A percentile compares a stretch with the other conserved stretches of the same genome.
Conservation (phyloP, 2,113 vertebrate genomes). For the Noturus placidus region DNA sequence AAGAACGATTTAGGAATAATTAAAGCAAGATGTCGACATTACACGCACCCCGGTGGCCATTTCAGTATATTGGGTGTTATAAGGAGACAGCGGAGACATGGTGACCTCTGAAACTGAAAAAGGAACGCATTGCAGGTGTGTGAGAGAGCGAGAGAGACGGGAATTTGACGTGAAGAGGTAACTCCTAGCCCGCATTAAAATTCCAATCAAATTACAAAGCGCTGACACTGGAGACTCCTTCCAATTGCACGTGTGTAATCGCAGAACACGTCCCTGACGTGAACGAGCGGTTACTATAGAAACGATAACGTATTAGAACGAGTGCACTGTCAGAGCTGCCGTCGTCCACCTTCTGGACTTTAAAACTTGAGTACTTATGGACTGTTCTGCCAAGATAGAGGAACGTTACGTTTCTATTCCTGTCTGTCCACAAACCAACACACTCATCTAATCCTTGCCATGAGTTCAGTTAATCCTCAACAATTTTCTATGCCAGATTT, state of each 20-base stretch:
- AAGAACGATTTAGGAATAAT: constrained; percentile 37
- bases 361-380: not conserved
- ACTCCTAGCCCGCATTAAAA: not conserved
- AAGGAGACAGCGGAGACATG: not conserved
- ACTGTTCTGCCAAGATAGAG: not conserved
- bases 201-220: not conserved
- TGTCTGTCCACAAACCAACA: not conserved
- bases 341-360: not conserved
- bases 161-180: constrained; percentile 11
- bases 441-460: not conserved
- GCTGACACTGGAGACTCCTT: not conserved
- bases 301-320: not conserved
- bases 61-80: not conserved
- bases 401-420: not conserved
- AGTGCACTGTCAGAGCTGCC: not conserved
- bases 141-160: not conserved
- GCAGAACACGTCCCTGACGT: not conserved
- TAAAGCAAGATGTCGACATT: constrained; percentile 34
- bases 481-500: not conserved
- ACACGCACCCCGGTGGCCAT: constrained; percentile 13
- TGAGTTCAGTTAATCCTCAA: not conserved
- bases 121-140: not conserved
- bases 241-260: not conserved
- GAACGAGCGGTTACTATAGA: not conserved
- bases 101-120: not conserved